A percentile compares a stretch with the other conserved stretches of the same genome.
These are phyloP conservation scores for Pelodytes ibericus DNA, from an alignment of 2,797 vertebrate genomes.

Conservation along the genomic window DNA sequence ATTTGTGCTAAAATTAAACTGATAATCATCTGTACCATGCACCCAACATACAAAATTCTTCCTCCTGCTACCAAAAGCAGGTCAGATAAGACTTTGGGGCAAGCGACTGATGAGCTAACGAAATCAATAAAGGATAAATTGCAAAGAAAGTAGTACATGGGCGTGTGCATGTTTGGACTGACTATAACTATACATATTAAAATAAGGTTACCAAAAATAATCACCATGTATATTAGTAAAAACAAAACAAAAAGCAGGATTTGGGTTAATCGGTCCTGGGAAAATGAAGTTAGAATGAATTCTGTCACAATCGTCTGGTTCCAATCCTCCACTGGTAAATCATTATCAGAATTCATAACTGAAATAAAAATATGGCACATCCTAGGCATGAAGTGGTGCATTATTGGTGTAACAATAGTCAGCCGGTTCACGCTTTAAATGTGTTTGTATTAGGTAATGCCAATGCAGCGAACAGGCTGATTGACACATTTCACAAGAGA, in stretches of 20 bases:
- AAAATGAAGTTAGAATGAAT: background rate
- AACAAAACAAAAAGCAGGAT: background rate
- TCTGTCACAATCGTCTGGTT: background rate
- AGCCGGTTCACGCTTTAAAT: too few species aligned
- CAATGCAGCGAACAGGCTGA: too few species aligned
- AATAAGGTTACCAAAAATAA: background rate
- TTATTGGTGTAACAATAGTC: too few species aligned
- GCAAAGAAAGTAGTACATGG: background rate
- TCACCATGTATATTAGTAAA: background rate
- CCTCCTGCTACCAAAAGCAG: background rate
- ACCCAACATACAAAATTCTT: background rate
- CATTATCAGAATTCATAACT: too few species aligned
- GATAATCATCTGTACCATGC: background rate
- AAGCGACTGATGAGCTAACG: background rate
- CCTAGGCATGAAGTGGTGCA: too few species aligned
- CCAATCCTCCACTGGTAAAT: conserved; percentile 6
- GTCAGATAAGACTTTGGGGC: background rate
- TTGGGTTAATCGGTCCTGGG: background rate
- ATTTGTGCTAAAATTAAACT: background rate
- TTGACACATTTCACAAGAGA: too few species aligned
- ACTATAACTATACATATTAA: background rate
- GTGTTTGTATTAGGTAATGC: too few species aligned
- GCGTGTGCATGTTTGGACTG: background rate
- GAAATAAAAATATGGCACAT: too few species aligned
- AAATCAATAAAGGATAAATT: background rate